Evolutionary conservation across 2,797 vertebrate genomes (phyloP).

Genomic region (Bucorvus abyssinicus): DNA sequence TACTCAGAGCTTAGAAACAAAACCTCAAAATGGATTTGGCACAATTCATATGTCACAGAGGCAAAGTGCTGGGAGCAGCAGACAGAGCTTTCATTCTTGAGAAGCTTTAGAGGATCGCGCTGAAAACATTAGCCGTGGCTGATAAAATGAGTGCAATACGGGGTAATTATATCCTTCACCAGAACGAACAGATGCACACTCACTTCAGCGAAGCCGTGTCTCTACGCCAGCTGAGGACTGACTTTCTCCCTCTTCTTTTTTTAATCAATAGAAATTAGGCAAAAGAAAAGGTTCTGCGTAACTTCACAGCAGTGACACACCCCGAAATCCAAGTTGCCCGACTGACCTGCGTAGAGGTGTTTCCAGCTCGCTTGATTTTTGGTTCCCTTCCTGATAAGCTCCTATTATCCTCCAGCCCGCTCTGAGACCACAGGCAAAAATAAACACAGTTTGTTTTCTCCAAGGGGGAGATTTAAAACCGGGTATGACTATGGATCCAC

Average conservation of each 20-base stretch:
- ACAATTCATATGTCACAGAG: conserved; percentile 62
- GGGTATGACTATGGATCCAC: neutral
- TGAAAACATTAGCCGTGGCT: conserved; percentile 54
- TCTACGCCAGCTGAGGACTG: neutral
- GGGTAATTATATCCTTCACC: conserved; percentile 47
- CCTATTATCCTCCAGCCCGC: neutral
- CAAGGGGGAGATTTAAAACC: neutral
- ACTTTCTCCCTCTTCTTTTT: neutral
- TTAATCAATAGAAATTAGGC: neutral
- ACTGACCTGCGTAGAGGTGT: neutral
- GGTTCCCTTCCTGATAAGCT: neutral
- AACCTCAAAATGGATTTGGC: conserved; percentile 52
- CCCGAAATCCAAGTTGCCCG: neutral
- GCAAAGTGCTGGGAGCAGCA: conserved; percentile 51
- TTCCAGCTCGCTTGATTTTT: neutral
- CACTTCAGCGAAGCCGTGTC: conserved; percentile 34
- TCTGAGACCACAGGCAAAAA: neutral
- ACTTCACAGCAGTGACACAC: neutral
- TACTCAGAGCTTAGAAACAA: conserved; percentile 51
- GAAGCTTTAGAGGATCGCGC: conserved; percentile 46
- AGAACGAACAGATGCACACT: conserved; percentile 44
- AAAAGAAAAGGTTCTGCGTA: neutral
- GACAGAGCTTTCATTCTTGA: conserved; percentile 56
- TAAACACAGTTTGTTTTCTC: neutral
- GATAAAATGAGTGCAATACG: conserved; percentile 51